Base-by-base conservation (phyloP, 64 coral and sea anemone genomes). In the Montipora capricornis region DNA sequence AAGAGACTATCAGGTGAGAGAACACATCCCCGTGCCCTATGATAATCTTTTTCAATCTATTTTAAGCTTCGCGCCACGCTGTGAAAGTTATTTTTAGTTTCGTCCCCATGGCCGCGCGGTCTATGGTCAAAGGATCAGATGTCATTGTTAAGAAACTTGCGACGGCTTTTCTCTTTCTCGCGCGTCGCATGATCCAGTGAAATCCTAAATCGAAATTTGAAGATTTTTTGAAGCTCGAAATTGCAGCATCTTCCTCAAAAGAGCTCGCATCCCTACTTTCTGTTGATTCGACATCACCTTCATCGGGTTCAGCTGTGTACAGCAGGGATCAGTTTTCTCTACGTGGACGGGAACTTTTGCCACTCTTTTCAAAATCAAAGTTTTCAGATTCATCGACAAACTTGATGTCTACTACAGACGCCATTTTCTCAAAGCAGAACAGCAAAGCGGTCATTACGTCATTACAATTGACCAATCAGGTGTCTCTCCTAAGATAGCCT, bases 281-380 rank as follows among this genome's bases (percentile, higher is more conserved):
- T 77, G 29, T 77, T 77, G 75, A 77, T 77, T 77, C 7, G 44
- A 77, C 1, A 77, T 77, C 75, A 14, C 47, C 48, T 77, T 77
- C 75, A 77, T 77, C 75, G 75, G 75, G 17, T 77, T 77, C 44
- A 77, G 75, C 75, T 77, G 1, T 77, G 75, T 47, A 77, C 5
- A 77, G 75, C 37, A 10, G 0, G 8, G 75, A 77, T 1, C 75
- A 77, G 75, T 77, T 77, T 68, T 68, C 64, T 68, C 64, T 68
- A 68, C 1, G 64, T 68, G 64, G 64, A 68, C 64, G 64, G 17
- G 64, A 68, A 68, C 64, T 68, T 19, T 68, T 68, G 8, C 64
- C 64, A 68, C 64, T 68, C 64, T 68, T 68, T 68, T 68, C 64
- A 68, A 12, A 68, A 20, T 68, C 64, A 68, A 68, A 68, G 64